Conservation (phyloP, 64 coral and sea anemone species). For the Acropora tenuis region DNA sequence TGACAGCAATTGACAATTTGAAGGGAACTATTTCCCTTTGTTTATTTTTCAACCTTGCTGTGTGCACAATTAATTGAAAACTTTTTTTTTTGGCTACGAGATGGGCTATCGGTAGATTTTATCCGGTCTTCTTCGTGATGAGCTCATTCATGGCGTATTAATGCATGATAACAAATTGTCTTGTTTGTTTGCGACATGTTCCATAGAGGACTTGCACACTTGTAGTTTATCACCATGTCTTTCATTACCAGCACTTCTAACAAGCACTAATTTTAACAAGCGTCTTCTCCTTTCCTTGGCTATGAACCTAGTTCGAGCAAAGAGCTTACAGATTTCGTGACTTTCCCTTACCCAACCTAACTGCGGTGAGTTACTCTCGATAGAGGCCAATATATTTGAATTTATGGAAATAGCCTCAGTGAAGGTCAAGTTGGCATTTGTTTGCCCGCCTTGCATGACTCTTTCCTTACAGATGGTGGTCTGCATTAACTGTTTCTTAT, state of each 20-base stretch:
- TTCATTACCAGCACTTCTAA: too few species aligned
- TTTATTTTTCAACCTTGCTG: background rate
- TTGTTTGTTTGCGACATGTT: slow-evolving; percentile 12
- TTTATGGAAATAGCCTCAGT: slow-evolving; percentile 31
- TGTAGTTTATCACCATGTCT: too few species aligned
- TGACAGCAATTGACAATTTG: background rate
- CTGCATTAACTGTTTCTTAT: background rate
- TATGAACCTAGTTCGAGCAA: background rate
- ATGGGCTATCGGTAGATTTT: background rate
- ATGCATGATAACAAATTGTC: background rate
- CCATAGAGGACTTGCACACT: background rate
- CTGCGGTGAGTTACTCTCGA: background rate
- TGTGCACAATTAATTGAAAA: background rate
- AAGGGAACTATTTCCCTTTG: too few species aligned
- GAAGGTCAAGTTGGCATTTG: slow-evolving; percentile 14
- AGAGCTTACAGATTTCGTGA: background rate
- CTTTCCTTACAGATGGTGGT: background rate
- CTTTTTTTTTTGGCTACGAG: background rate
- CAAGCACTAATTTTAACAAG: background rate
- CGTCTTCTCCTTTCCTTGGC: background rate
- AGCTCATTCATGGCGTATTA: background rate
- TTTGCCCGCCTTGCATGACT: slow-evolving; percentile 6
- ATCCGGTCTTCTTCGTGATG: background rate
- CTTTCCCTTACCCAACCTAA: background rate
- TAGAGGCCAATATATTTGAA: slow-evolving; percentile 36